Percentiles rank a stretch among this genome's conserved stretches.
Evolutionary conservation across 2,113 vertebrate genomes (phyloP).

Genomic region (Ceuthmochares aereus): DNA sequence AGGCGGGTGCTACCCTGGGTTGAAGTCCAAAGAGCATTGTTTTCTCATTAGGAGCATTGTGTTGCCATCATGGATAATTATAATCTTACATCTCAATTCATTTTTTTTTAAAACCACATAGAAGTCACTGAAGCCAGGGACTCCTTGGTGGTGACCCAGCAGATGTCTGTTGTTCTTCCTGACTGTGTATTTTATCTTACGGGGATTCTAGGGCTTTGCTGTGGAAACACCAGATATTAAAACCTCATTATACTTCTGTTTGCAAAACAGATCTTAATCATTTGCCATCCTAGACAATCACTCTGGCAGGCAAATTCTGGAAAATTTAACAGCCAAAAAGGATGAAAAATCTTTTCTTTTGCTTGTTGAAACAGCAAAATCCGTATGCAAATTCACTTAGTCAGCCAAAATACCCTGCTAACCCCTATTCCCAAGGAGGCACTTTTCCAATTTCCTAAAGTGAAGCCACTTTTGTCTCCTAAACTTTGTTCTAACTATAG

Average conservation of each 20-base stretch:
- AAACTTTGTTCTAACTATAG: not conserved
- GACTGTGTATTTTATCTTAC: conserved; percentile 13
- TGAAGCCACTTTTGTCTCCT: conserved; percentile 1
- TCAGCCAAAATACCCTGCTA: not conserved
- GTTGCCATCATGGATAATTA: not conserved
- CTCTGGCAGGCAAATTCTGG: conserved; percentile 42
- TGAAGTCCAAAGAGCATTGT: conserved; percentile 24
- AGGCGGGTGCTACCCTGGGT: not conserved
- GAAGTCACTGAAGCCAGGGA: conserved; percentile 6
- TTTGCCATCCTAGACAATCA: not conserved
- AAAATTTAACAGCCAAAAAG: conserved; percentile 22
- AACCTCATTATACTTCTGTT: conserved; percentile 49
- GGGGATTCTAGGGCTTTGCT: conserved; percentile 16
- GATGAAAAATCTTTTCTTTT: conserved; percentile 13
- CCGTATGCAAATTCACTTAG: conserved; percentile 9
- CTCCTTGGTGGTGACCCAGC: conserved; percentile 36
- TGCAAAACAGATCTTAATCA: conserved; percentile 34
- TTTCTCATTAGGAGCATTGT: conserved; percentile 33
- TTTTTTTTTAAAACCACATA: not conserved
- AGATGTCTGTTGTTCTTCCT: conserved; percentile 35
- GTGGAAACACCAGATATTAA: conserved; percentile 57
- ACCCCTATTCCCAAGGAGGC: not conserved
- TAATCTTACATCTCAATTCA: not conserved
- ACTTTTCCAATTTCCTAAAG: not conserved
- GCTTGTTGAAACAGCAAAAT: conserved; percentile 31